A percentile compares a stretch with the other conserved stretches of the same genome.
Conservation (phyloP, 2,888 invertebrate species). For the Rhagonycha lutea region DNA sequence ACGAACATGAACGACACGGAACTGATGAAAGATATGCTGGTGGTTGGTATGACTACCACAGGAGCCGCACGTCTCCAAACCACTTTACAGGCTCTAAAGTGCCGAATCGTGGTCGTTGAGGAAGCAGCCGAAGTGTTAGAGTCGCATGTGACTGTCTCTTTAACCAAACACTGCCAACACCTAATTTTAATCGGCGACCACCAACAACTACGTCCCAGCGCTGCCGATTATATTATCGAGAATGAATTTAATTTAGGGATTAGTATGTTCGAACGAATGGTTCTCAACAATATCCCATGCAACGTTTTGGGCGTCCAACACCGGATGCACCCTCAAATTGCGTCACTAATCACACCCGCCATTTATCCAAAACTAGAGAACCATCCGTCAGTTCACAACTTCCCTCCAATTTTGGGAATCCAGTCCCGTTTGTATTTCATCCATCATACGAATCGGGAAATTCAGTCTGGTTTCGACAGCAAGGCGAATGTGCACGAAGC, state of each 20-base stretch:
- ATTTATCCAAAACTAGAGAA: constrained; percentile 70
- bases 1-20: constrained; percentile 62
- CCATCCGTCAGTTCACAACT: constrained; percentile 61
- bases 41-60: constrained; percentile 81
- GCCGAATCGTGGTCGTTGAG: constrained; percentile 78
- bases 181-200: constrained; percentile 87
- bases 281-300: constrained; percentile 65
- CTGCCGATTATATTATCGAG: constrained; percentile 68
- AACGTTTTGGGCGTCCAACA: constrained; percentile 69
- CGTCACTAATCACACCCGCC: constrained; percentile 63
- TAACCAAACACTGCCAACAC: constrained; percentile 76
- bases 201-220: constrained; percentile 74
- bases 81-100: constrained; percentile 63
- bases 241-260: constrained; percentile 70
- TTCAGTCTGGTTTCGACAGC: constrained; percentile 61
- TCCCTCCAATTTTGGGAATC: constrained; percentile 65
- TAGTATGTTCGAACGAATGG: constrained; percentile 82
- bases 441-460: constrained; percentile 64
- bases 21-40: constrained; percentile 58
- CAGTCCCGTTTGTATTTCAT: constrained; percentile 69
- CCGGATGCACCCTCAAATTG: constrained; percentile 74
- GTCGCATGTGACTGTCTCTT: constrained; percentile 78
- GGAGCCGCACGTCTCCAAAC: constrained; percentile 65
- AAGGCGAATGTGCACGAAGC: constrained; percentile 69
- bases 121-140: constrained; percentile 90